Evolutionary conservation across 1,140 invertebrate genomes (phyloP), one percentile per base, ranked within the genome.

Genomic region (Brachionus asplanchnoidis): DNA sequence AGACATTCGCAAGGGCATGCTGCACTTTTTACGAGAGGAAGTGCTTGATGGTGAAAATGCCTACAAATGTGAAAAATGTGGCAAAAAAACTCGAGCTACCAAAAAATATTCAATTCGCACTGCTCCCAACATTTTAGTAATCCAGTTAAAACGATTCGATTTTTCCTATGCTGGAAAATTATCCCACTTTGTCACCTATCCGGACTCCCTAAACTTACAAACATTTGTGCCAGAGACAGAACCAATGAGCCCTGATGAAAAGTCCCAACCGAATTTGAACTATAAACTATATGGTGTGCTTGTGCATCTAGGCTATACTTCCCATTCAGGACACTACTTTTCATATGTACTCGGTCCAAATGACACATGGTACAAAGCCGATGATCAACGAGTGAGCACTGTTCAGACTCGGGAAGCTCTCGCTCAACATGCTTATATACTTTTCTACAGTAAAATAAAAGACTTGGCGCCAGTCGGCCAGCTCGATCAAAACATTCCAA

Each of bases 21-120:
- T 89, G 53, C 89, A 90, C 82, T 91, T 89, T 88, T 88, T 90
- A 3, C 87, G 88, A 46, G 88, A 89, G 14, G 91, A 91, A 86
- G 87, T 88, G 23, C 86, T 91, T 42, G 94, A 95, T 88, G 85
- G 85, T 66, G 95, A 96, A 44, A 92, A 92, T 88, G 90, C 91
- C 7, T 98, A 97, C 88, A 95, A 95, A 89, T 98, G 97, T 91
- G 94, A 95, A 90, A 89, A 87, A 88, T 90, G 82, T 40, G 40
- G 17, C n/a, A 68, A 73, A 70, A 68, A 68, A 68, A 68, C 60
- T 3, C 65, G 60, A n/a, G 82, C 82, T 28, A 70, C 60, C 8
- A 84, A 84, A 84, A 68, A 68, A 6, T 84, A 84, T 70, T 68
- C 82, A 20, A 68, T 84, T 20, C 65, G 60, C 11, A 70, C 14